phyloP scores from a whole-genome alignment of 2,888 invertebrate genomes.

The Chymomyza caudatula region DNA sequence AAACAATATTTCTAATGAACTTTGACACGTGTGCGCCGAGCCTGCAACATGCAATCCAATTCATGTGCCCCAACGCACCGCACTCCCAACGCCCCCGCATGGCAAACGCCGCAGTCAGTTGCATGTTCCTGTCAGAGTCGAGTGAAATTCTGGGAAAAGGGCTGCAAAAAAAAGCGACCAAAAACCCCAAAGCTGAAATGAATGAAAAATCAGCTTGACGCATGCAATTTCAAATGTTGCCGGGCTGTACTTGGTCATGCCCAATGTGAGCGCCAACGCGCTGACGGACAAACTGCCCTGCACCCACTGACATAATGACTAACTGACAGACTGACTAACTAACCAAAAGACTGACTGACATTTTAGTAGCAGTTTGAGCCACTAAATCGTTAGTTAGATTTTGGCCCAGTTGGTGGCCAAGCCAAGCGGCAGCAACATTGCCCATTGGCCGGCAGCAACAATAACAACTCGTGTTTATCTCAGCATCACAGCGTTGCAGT shows the following conservation, averaged over 20 bases:
- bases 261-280: too few relatives aligned
- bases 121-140: neutral
- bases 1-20: conserved; percentile 7
- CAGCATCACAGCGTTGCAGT: neutral
- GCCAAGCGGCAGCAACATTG: neutral
- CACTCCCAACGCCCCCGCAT: neutral
- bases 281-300: neutral
- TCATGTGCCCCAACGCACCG: neutral
- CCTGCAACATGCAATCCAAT: neutral
- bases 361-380: neutral
- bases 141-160: neutral
- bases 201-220: conserved; percentile 70
- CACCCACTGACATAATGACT: conserved; percentile 38
- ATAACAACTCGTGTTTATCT: neutral
- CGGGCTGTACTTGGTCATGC: neutral
- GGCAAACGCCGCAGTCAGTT: neutral
- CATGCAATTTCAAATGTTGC: conserved; percentile 26
- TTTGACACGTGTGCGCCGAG: conserved; percentile 1
- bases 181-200: conserved; percentile 52
- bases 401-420: neutral
- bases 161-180: neutral
- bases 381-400: neutral
- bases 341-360: conserved; percentile 29
- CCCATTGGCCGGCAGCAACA: neutral
- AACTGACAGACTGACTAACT: conserved; percentile 39